phyloP scores from a whole-genome alignment of 2,113 vertebrate genomes.

The Siniperca chuatsi region DNA sequence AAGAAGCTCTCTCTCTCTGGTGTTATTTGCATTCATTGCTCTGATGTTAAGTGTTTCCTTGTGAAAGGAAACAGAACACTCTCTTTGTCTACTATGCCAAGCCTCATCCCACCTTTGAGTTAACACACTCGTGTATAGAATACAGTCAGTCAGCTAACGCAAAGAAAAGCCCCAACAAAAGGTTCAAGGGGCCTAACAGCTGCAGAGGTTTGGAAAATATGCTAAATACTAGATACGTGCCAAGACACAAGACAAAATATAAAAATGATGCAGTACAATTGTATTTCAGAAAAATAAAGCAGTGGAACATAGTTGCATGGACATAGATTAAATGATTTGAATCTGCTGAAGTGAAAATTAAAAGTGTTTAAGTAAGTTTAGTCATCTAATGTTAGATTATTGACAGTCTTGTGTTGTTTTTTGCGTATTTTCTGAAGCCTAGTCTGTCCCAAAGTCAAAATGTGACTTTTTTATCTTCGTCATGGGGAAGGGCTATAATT shows the following conservation, averaged over 20 bases:
- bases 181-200: conserved; percentile 14
- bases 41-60: conserved; percentile 84
- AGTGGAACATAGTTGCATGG: not conserved
- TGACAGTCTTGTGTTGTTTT: conserved; percentile 4
- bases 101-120: conserved; percentile 66
- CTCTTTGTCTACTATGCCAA: conserved; percentile 73
- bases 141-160: conserved; percentile 45
- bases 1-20: conserved; percentile 61
- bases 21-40: conserved; percentile 81
- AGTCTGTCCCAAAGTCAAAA: conserved; percentile 38
- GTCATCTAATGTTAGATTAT: not conserved
- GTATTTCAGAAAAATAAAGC: conserved; percentile 1
- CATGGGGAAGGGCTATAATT: conserved; percentile 68
- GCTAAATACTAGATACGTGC: not conserved
- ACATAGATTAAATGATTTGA: not conserved
- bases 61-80: conserved; percentile 77
- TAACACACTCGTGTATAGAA: conserved; percentile 25
- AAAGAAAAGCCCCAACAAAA: conserved; percentile 10
- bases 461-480: conserved; percentile 43
- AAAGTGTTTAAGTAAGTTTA: not conserved
- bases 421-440: conserved; percentile 18
- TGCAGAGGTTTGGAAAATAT: conserved; percentile 1
- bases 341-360: not conserved
- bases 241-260: conserved; percentile 40
- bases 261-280: not conserved